Evolutionary conservation across 2,797 vertebrate species (phyloP).

Genomic region (Lepus oiostolus): DNA sequence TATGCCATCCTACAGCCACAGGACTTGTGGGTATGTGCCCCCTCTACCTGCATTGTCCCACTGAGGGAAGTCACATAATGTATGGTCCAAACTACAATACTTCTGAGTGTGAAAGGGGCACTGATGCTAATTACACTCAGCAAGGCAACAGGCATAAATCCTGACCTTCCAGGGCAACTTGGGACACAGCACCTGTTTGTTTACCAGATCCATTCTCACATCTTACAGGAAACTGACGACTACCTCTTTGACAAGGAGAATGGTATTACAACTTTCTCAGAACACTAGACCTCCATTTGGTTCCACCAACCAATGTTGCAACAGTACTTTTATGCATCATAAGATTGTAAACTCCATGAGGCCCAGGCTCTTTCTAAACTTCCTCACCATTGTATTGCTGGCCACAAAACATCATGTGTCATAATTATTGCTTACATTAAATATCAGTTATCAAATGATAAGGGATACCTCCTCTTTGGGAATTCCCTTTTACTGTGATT

Average conservation of each 20-base stretch:
- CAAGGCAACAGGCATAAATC: neutral
- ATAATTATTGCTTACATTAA: neutral
- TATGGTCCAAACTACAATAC: neutral
- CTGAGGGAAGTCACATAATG: neutral
- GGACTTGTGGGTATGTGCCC: neutral
- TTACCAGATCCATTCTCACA: neutral
- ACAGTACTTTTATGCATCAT: neutral
- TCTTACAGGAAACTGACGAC: neutral
- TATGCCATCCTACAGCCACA: neutral
- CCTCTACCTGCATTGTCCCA: neutral
- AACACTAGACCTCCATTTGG: neutral
- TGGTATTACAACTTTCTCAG: neutral
- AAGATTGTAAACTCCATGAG: neutral
- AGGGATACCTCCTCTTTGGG: neutral
- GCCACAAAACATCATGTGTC: neutral
- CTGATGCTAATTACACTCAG: neutral
- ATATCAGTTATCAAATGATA: neutral
- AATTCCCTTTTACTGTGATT: neutral
- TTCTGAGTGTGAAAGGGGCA: neutral
- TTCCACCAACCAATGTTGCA: neutral
- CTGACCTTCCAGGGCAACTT: slow-evolving; percentile 7
- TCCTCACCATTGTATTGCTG: neutral
- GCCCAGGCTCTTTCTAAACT: neutral
- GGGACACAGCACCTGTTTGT: neutral
- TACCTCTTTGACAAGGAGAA: slow-evolving; percentile 28